Percentiles rank a stretch among this genome's conserved stretches.
These are phyloP conservation scores for Meles meles DNA, from an alignment of 2,113 vertebrate genomes.

Conservation along the genomic window DNA sequence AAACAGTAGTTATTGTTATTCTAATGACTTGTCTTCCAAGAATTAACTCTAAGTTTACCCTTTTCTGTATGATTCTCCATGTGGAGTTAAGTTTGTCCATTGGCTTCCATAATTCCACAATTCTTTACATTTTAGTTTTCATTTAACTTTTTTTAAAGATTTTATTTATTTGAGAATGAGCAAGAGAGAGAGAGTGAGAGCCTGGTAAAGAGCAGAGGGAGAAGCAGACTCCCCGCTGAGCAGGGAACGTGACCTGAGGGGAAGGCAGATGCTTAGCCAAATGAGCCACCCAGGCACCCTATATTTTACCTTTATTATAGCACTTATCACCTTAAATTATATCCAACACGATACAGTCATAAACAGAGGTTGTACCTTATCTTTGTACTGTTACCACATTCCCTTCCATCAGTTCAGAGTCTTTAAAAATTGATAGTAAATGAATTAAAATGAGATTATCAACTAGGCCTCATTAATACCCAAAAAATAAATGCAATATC, in stretches of 20 bases:
- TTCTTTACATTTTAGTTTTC: neutral
- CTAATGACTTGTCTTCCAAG: neutral
- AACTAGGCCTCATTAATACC: neutral
- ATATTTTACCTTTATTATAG: neutral
- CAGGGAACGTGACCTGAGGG: too few species aligned
- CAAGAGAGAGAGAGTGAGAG: too few species aligned
- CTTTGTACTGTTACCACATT: neutral
- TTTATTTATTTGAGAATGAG: too few species aligned
- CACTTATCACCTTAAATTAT: neutral
- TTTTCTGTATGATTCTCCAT: neutral
- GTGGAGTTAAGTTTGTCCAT: neutral
- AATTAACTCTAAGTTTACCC: neutral
- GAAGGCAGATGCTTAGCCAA: rapidly evolving
- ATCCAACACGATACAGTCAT: neutral
- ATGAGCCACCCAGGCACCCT: too few species aligned
- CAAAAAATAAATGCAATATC: neutral
- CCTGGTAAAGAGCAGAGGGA: too few species aligned
- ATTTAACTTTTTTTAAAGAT: neutral
- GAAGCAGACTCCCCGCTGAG: too few species aligned
- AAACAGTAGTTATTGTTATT: neutral
- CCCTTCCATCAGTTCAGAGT: neutral
- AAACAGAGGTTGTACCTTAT: neutral
- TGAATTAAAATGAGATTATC: neutral
- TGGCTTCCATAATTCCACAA: neutral
- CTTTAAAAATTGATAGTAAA: neutral